Evolutionary conservation across 1,140 invertebrate genomes (phyloP).

Genomic region (Lepidotrigona ventralis): DNA sequence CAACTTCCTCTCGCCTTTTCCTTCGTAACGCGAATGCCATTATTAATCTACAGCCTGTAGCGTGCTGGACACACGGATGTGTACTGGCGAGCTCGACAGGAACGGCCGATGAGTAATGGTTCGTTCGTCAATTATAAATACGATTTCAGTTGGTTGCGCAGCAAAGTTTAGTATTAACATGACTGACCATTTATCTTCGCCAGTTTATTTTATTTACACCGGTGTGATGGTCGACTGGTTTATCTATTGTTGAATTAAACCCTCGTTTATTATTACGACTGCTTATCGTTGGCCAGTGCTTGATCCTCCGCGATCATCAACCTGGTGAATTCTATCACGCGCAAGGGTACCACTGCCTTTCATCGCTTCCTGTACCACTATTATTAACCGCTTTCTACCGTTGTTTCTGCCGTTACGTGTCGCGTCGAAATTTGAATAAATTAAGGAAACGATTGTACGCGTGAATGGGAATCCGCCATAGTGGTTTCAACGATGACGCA

Average conservation of each 20-base stretch:
- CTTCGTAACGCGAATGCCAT: constrained; percentile 7
- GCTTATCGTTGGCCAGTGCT: constrained; percentile 36
- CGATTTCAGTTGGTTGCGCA: constrained; percentile 43
- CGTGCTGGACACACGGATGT: constrained; percentile 14
- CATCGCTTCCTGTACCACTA: constrained; percentile 23
- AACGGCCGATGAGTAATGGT: constrained; percentile 56
- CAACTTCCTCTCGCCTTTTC: constrained; percentile 1
- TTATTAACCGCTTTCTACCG: constrained; percentile 30
- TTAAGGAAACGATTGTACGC: neutral
- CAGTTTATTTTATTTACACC: constrained; percentile 57
- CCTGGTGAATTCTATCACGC: constrained; percentile 27
- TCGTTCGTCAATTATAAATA: constrained; percentile 65
- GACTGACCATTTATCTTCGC: constrained; percentile 57
- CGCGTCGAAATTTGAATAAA: constrained; percentile 17
- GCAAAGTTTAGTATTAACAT: constrained; percentile 60
- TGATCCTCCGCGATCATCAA: constrained; percentile 17
- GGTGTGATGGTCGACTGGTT: constrained; percentile 24
- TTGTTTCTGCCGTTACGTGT: constrained; percentile 27
- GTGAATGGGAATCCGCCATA: neutral
- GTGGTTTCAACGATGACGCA: neutral
- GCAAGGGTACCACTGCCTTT: constrained; percentile 11
- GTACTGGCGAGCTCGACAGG: constrained; percentile 26
- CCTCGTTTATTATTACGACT: constrained; percentile 52
- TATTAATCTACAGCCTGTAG: constrained; percentile 31
- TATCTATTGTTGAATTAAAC: constrained; percentile 60